Evolutionary conservation across 2,113 vertebrate genomes (phyloP), one percentile per base, ranked within the genome.

Genomic region (Oreochromis aureus): DNA sequence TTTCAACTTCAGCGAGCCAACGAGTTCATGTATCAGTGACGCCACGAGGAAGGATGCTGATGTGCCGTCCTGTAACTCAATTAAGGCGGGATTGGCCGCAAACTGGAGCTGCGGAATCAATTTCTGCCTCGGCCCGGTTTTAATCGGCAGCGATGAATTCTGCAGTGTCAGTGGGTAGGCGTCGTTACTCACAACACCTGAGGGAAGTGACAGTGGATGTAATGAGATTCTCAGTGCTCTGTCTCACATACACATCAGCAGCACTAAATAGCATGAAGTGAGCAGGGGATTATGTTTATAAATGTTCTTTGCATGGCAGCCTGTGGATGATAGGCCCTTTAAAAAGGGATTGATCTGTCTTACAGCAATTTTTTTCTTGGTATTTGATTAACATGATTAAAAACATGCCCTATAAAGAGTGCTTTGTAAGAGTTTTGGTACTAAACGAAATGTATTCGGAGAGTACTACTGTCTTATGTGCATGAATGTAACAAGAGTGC

Each of bases 151-250:
- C 80, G 3, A 16, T 76, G 73, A 84, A 88, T 92, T 83, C 79
- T 80, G 82, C 87, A 24, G 84, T 87, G 87, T 92, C 92, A 87
- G 89, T 69, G 81, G 89, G 89, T 41, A 91, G 46, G 69, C 34
- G 90, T 86, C 80, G 69, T 95, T 92, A 89, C 81, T 94, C 92
- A 91, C 63, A 27, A 87, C 89, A 93, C 90, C 92, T 95, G 92
- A 91, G 91, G 87, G 91, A 93, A 88, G 82, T 87, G 94, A 89
- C 93, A 91, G 88, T 24, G n/a, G 85, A 63, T 39, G 87, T 93
- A 94, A 96, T 94, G 87, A 88, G 90, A 94, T 91, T 88, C 66
- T 69, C 90, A 81, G 81, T 19, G 18, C 24, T 51, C 66, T 27
- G 58, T 80, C 81, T 86, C 92, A 91, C 87, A 90, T 30, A 78